Conservation (phyloP, 2,797 vertebrate genomes). For the Myotis planiceps region DNA sequence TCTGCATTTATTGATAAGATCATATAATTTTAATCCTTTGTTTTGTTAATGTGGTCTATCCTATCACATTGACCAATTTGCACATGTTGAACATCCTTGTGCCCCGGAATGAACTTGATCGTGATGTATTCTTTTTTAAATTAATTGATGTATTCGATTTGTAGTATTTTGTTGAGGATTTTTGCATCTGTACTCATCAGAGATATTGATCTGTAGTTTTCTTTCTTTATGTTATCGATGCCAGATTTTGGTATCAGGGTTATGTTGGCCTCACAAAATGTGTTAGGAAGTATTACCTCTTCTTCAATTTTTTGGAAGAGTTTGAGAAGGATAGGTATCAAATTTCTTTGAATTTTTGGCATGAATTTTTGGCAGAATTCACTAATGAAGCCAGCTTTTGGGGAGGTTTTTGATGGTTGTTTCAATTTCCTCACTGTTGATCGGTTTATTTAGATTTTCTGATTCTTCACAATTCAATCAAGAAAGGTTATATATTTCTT, state of each 20-base stretch:
- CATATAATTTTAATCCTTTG: background rate
- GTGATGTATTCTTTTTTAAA: background rate
- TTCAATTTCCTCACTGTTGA: background rate
- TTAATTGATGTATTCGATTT: background rate
- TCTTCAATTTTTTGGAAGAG: background rate
- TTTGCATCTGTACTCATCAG: background rate
- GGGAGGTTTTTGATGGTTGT: background rate
- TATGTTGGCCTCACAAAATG: background rate
- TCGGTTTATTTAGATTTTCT: background rate
- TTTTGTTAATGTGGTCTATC: background rate
- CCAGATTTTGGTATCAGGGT: background rate
- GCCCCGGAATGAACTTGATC: background rate
- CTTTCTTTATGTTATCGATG: background rate
- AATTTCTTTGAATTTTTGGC: background rate
- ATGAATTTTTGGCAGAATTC: background rate
- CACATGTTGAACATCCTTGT: background rate
- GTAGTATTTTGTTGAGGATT: background rate
- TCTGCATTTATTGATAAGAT: background rate
- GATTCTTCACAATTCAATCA: background rate
- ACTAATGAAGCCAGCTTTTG: background rate
- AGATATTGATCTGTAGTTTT: background rate
- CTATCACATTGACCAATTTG: background rate
- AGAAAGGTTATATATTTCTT: background rate
- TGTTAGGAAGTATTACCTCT: background rate
- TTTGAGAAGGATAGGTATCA: background rate